A percentile compares a stretch with the other conserved stretches of the same genome.
Conservation (phyloP, 2,888 invertebrate species). For the Celastrina argiolus region DNA sequence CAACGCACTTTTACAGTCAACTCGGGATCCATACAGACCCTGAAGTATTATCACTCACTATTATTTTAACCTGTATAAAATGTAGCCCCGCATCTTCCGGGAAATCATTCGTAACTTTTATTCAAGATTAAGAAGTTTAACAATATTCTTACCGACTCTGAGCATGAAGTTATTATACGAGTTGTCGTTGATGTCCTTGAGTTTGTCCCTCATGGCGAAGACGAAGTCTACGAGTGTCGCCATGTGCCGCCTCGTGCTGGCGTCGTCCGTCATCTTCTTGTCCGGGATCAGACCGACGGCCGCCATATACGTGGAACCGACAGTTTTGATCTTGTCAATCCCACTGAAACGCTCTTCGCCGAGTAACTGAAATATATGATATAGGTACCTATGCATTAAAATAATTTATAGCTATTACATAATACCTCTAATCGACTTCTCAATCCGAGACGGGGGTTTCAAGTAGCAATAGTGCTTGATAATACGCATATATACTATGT, state of each 20-base stretch:
- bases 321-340: conserved; percentile 95
- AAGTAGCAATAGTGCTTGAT: too few relatives aligned
- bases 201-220: conserved; percentile 90
- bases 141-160: conserved; percentile 84
- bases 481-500: too few relatives aligned
- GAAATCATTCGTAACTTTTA: too few relatives aligned
- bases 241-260: conserved; percentile 72
- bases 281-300: conserved; percentile 94
- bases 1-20: too few relatives aligned
- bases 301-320: conserved; percentile 95
- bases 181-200: conserved; percentile 93
- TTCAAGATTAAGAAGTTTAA: neutral
- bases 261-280: conserved; percentile 82
- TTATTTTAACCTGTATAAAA: too few relatives aligned
- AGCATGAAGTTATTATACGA: conserved; percentile 95
- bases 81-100: too few relatives aligned
- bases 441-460: too few relatives aligned
- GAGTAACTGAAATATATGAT: conserved; percentile 78
- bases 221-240: conserved; percentile 92
- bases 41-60: too few relatives aligned
- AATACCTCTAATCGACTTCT: too few relatives aligned
- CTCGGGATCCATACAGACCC: too few relatives aligned
- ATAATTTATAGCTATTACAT: too few relatives aligned
- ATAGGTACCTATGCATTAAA: too few relatives aligned
- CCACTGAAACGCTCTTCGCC: conserved; percentile 91